Base-by-base conservation (phyloP, 2,888 invertebrate genomes). In the Blastobasis lacticolella region DNA sequence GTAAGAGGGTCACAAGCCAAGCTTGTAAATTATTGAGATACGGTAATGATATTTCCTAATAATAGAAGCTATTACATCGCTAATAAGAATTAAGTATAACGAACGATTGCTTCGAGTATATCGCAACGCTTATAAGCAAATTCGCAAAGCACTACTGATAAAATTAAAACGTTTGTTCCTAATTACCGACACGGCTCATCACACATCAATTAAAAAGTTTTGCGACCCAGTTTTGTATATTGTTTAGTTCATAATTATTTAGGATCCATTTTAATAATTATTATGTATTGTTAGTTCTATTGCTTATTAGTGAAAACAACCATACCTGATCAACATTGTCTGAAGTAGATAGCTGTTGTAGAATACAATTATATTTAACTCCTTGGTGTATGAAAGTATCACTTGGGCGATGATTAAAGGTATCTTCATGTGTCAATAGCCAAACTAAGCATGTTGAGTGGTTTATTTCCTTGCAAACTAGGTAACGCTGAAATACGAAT, bases 401-500 rank as follows among this genome's bases (percentile, higher is more conserved):
- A 23, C 23, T 23, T 23, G 23, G 23, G 23, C 23, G 23, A 23
- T 23, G 23, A 23, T 23, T 23, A 23, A 23, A 23, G 23, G 23
- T 23, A 23, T 23, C 23, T 23, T 23, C 23, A 23, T 52, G 49
- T 5, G 58, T 49, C 41, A 74, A 52, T 38, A 62, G 56, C 75
- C 79, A 77, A 41, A 66, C 58, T 10, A 68, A 49, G 57, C 83
- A 84, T 46, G 57, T 53, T 37, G 63, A 60, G 5, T 71, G 61
- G 48, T 63, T 57, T 3, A 69, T 62, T 9, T 69, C 62, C 58
- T 71, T 70, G 58, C 81, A 82, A 46, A 81, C 60, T 45, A 79
- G 50, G 55, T 66, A 64, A 37, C 61, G 53, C 76, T 79, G 72
- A 53, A 73, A 71, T 58, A 38, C 36, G 50, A 44, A 38, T 50